Evolutionary conservation across 1,140 invertebrate genomes (phyloP).

Genomic region (Dysdera silvatica): DNA sequence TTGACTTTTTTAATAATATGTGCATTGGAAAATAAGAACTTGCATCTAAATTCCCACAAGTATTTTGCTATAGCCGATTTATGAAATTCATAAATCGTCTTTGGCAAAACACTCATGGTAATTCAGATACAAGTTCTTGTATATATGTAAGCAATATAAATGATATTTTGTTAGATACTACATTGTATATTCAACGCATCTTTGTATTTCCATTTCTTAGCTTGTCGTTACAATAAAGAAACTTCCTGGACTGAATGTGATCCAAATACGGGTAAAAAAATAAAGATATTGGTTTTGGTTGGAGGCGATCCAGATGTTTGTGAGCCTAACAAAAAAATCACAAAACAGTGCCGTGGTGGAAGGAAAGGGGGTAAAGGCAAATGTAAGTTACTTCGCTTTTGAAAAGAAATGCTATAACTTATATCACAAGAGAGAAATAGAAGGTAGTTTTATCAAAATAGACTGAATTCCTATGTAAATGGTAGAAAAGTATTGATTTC

Average conservation of each 20-base stretch:
- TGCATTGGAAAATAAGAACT: too few species aligned
- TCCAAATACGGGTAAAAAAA: slow-evolving; percentile 65
- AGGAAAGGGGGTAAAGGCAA: slow-evolving; percentile 4
- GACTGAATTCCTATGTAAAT: too few species aligned
- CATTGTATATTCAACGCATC: neutral
- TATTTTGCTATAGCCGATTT: too few species aligned
- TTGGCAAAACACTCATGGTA: neutral
- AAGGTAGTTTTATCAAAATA: too few species aligned
- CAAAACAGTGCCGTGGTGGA: slow-evolving; percentile 62
- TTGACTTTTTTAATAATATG: too few species aligned
- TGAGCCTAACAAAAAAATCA: slow-evolving; percentile 69
- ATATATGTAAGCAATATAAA: too few species aligned
- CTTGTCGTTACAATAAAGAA: slow-evolving; percentile 64
- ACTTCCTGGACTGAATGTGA: slow-evolving; percentile 79
- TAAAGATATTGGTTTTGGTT: slow-evolving; percentile 68
- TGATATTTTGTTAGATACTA: neutral
- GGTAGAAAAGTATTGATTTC: too few species aligned
- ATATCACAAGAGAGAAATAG: too few species aligned
- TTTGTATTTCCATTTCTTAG: neutral
- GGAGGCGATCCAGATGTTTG: slow-evolving; percentile 63
- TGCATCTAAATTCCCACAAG: too few species aligned
- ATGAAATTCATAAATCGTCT: too few species aligned
- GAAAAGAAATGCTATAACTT: too few species aligned
- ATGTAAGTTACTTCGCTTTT: too few species aligned
- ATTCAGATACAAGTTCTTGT: neutral